Evolutionary conservation across 2,113 vertebrate species (phyloP), one percentile per base, ranked within the genome.

Genomic region (Erythrocercus mccallii): DNA sequence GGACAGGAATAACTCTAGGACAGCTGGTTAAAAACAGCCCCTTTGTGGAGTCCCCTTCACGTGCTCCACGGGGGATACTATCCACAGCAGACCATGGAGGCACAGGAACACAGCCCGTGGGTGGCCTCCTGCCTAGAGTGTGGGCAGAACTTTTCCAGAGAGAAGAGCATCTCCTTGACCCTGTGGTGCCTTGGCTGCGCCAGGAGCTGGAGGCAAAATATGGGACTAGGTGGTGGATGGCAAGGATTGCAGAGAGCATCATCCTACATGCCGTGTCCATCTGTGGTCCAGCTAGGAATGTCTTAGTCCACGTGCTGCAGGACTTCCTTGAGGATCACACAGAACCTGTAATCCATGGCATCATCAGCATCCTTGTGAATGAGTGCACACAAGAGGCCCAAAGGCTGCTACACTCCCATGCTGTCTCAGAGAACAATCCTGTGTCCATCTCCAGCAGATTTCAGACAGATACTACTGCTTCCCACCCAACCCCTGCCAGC

Each of bases 401-500:
- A 31, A 77, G 56, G 23, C 40, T 83, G 35, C 72, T 77, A 27
- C 15, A 10, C 1, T 56, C 27, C 31, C 2, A 0, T 7, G 23
- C 22, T 69, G 22, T 27, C 27, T 10, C 25, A 33, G 56, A 77
- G 31, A 58, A 37, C 12, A 35, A 18, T 51, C 22, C n/a, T 23
- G 8, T 3, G 17, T 33, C 56, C 42, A 19, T 9, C 17, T 64
- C 21, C 25, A 80, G 48, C 21, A 30, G 65, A 30, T 40, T 54
- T 56, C 65, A 79, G 40, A 38, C 0, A 0, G 73, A 50, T 25
- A 14, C 20, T 40, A 20, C 20, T 1, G 7, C 30, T 30, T 10
- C 35, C 21, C 42, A 56, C 6, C 10, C 21, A 64, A 47, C 3
- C 6, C 25, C 31, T 56, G 17, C 5, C 35, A 80, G 9, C 42